Conservation (phyloP, 2,888 invertebrate genomes). For the Athalia circularis region DNA sequence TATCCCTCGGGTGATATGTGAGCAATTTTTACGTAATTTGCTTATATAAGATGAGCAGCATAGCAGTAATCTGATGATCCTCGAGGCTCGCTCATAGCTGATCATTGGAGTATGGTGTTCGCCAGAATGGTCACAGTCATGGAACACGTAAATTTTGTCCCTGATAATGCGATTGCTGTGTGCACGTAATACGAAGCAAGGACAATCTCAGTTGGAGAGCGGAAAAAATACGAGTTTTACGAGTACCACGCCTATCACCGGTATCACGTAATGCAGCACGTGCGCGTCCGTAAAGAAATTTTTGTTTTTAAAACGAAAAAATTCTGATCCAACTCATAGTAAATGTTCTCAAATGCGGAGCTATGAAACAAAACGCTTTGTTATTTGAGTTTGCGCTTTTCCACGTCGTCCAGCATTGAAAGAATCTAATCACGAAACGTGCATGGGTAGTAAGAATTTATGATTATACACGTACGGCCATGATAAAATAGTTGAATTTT, state of each 20-base stretch:
- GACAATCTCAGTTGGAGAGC: constrained; percentile 33
- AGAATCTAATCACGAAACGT: no score
- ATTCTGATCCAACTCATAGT: neutral
- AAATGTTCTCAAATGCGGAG: neutral
- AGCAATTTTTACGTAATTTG: constrained; percentile 39
- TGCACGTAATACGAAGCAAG: constrained; percentile 33
- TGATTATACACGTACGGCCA: no score
- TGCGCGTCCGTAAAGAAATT: neutral
- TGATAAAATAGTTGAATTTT: no score
- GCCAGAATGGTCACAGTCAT: constrained; percentile 34
- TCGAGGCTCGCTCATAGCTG: constrained; percentile 11
- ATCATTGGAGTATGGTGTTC: constrained; percentile 12
- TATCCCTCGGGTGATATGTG: constrained; percentile 6
- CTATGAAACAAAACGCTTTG: no score
- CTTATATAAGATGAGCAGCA: constrained; percentile 15
- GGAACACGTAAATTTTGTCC: constrained; percentile 35
- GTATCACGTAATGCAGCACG: constrained; percentile 1
- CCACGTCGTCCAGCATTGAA: no score
- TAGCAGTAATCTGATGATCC: constrained; percentile 33
- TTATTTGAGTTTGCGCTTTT: no score
- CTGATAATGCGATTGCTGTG: constrained; percentile 36
- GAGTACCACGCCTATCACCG: neutral
- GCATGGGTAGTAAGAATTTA: no score
- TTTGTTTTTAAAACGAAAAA: neutral
- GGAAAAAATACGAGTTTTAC: constrained; percentile 28